These are phyloP conservation scores for Decapterus maruadsi DNA, from an alignment of 2,797 vertebrate species.

Conservation along the genomic window DNA sequence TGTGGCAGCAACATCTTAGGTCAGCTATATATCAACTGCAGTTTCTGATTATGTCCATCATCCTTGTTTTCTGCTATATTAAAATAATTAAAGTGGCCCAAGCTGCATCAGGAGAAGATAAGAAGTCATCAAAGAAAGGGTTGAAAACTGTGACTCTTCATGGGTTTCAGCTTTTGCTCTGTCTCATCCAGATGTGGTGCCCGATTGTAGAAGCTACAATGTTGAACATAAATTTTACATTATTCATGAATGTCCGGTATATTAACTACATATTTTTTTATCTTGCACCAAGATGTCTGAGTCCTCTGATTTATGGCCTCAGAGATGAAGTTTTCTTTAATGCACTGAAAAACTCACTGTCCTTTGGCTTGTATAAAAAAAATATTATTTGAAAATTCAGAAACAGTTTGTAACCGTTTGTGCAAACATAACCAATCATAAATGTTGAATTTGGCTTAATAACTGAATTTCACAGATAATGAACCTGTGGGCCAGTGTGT, in stretches of 20 bases:
- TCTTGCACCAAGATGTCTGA: slow-evolving; percentile 73
- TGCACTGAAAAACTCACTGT: slow-evolving; percentile 49
- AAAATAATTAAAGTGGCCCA: slow-evolving; percentile 68
- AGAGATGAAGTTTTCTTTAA: slow-evolving; percentile 65
- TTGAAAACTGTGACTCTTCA: slow-evolving; percentile 66
- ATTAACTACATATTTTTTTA: slow-evolving; percentile 64
- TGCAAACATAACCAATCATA: too few species aligned
- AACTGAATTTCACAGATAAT: too few species aligned
- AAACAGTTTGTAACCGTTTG: too few species aligned
- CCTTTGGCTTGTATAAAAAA: slow-evolving; percentile 16
- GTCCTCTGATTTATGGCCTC: slow-evolving; percentile 79
- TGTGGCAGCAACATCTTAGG: slow-evolving; percentile 56
- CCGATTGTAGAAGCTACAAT: slow-evolving; percentile 61
- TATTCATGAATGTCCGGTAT: slow-evolving; percentile 64
- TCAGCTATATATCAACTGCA: slow-evolving; percentile 40
- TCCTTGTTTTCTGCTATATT: slow-evolving; percentile 63
- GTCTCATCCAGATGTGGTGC: slow-evolving; percentile 62
- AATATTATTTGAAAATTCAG: too few species aligned
- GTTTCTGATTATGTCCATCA: slow-evolving; percentile 60
- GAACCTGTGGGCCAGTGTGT: too few species aligned
- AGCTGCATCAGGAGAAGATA: slow-evolving; percentile 58
- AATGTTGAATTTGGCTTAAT: too few species aligned
- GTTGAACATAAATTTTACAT: too few species aligned
- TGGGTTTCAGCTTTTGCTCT: slow-evolving; percentile 70
- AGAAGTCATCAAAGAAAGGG: slow-evolving; percentile 57